phyloP scores from a whole-genome alignment of 23 tunicate genomes.

The Trididemnum miniatum region DNA sequence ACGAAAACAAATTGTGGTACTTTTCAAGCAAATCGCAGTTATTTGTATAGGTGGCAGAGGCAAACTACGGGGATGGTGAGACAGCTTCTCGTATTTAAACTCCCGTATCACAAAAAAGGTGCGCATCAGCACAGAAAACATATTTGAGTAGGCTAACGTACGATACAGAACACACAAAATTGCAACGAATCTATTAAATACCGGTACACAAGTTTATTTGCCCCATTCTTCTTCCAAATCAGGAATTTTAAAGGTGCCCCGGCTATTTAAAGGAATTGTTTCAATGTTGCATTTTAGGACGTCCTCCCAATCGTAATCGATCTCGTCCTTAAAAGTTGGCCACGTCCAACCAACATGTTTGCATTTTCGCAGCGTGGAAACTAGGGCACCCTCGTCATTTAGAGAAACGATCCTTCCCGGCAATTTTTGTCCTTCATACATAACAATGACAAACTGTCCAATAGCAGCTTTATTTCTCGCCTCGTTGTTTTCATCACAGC shows the following conservation, averaged over 20 bases:
- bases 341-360: background rate
- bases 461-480: background rate
- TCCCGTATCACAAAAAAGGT: no score
- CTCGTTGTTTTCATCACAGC: background rate
- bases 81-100: background rate
- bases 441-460: background rate
- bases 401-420: background rate
- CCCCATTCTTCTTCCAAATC: background rate
- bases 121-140: no score
- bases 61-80: no score
- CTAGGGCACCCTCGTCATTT: background rate
- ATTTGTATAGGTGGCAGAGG: no score
- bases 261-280: background rate
- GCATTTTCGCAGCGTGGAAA: background rate
- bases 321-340: background rate
- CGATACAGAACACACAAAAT: background rate
- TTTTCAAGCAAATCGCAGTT: no score
- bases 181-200: background rate
- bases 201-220: background rate
- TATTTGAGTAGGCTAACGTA: no score
- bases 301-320: background rate
- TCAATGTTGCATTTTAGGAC: background rate
- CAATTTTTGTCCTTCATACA: background rate
- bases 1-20: no score
- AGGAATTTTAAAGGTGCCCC: background rate